These are phyloP conservation scores for Monoplex corrugatus DNA, from an alignment of 2,888 invertebrate genomes.

Conservation along the genomic window DNA sequence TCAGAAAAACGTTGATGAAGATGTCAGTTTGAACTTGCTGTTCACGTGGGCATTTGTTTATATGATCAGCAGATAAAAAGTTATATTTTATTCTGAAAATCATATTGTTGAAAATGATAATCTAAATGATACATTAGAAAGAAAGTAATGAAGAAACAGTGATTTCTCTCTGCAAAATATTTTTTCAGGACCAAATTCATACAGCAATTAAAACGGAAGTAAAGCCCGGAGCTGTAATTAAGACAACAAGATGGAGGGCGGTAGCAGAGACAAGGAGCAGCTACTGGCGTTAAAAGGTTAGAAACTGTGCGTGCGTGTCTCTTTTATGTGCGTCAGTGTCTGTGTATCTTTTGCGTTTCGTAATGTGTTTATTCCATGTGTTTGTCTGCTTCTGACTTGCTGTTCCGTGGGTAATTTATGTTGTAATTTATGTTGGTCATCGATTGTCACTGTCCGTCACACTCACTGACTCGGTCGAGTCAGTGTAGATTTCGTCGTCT, in stretches of 20 bases:
- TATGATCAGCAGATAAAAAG: too few relatives aligned
- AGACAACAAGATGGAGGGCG: constrained; percentile 44
- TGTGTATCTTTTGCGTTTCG: background rate
- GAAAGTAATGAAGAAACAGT: too few relatives aligned
- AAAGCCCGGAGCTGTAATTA: background rate
- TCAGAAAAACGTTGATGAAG: too few relatives aligned
- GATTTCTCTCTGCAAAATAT: too few relatives aligned
- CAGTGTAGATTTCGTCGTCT: background rate
- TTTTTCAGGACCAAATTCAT: too few relatives aligned
- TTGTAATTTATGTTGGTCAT: background rate
- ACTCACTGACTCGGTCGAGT: too few relatives aligned
- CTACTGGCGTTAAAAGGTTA: constrained; percentile 36
- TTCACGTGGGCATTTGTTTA: too few relatives aligned
- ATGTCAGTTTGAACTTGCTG: too few relatives aligned
- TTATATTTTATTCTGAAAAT: too few relatives aligned
- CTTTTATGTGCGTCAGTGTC: background rate
- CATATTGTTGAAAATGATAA: too few relatives aligned
- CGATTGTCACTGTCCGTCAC: too few relatives aligned
- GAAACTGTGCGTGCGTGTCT: background rate
- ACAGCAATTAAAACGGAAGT: constrained; percentile 36
- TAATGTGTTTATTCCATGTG: background rate
- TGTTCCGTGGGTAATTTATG: background rate
- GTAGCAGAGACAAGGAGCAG: constrained; percentile 39
- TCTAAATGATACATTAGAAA: too few relatives aligned
- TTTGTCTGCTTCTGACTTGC: background rate